Conservation (phyloP, 2,888 invertebrate species). For the Hydrotaea cyrtoneurina region DNA sequence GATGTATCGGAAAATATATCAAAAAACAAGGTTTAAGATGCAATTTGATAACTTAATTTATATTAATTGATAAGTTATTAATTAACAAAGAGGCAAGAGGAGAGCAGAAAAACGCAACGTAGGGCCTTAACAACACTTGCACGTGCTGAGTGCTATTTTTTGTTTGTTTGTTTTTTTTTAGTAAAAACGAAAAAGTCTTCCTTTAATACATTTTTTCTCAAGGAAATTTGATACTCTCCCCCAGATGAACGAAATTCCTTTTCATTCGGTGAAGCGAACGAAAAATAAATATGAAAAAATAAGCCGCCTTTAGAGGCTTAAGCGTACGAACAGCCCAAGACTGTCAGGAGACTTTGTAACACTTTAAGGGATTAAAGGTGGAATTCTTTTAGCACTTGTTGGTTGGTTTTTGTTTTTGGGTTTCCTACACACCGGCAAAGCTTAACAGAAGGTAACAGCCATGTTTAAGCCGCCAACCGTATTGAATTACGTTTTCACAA, state of each 20-base stretch:
- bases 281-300: background rate
- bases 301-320: constrained; percentile 59
- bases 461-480: constrained; percentile 57
- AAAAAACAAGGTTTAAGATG: constrained; percentile 61
- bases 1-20: constrained; percentile 3
- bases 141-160: constrained; percentile 48
- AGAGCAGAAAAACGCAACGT: background rate
- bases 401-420: constrained; percentile 4
- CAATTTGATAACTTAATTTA: constrained; percentile 78
- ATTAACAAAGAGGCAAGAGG: constrained; percentile 70
- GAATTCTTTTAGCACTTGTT: constrained; percentile 48
- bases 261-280: background rate
- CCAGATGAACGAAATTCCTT: background rate
- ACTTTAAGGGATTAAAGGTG: constrained; percentile 62
- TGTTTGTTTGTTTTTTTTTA: constrained; percentile 17
- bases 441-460: constrained; percentile 43
- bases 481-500: constrained; percentile 58
- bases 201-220: constrained; percentile 52
- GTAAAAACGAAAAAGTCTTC: background rate
- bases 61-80: constrained; percentile 77
- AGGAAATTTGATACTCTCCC: constrained; percentile 59
- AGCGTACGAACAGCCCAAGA: background rate
- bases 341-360: constrained; percentile 61
- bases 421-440: background rate
- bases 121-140: constrained; percentile 24